Conservation (phyloP, 2,797 vertebrate genomes). For the Parauchenoglanis ngamensis region DNA sequence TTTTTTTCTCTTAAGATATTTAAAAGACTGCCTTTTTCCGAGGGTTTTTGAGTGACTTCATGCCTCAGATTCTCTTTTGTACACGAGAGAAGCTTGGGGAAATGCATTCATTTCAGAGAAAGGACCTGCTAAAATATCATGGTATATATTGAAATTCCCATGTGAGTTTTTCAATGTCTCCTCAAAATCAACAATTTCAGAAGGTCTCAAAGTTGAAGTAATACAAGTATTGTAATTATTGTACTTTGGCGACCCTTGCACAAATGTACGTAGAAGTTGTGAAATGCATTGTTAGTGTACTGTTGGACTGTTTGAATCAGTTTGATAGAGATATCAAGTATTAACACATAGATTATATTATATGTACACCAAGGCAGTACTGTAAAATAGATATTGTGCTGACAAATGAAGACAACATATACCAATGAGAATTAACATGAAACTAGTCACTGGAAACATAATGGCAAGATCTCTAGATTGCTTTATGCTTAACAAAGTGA, state of each 20-base stretch:
- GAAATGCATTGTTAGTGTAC: conserved; percentile 55
- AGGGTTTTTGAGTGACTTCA: conserved; percentile 59
- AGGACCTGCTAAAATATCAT: conserved; percentile 6
- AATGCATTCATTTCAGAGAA: conserved; percentile 20
- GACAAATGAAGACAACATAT: conserved; percentile 49
- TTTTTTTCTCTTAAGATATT: conserved; percentile 63
- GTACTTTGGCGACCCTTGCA: conserved; percentile 55
- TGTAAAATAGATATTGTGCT: conserved; percentile 58
- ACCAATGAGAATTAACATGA: conserved; percentile 50
- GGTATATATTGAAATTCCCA: not conserved
- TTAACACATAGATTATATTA: conserved; percentile 53
- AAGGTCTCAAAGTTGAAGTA: conserved; percentile 28
- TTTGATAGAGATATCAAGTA: conserved; percentile 57
- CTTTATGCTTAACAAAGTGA: conserved; percentile 44
- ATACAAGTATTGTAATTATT: conserved; percentile 47
- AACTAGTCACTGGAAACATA: conserved; percentile 38
- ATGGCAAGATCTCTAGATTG: conserved; percentile 36
- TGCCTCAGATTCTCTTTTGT: conserved; percentile 63
- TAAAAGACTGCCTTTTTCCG: conserved; percentile 73
- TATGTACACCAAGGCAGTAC: conserved; percentile 52
- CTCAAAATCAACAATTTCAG: not conserved
- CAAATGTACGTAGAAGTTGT: conserved; percentile 60
- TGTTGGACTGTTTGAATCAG: conserved; percentile 50
- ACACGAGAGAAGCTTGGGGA: conserved; percentile 47
- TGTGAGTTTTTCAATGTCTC: not conserved